Percentiles rank a stretch among this genome's conserved stretches.
Conservation (phyloP, 2,888 invertebrate genomes). For the Ophion costatus region DNA sequence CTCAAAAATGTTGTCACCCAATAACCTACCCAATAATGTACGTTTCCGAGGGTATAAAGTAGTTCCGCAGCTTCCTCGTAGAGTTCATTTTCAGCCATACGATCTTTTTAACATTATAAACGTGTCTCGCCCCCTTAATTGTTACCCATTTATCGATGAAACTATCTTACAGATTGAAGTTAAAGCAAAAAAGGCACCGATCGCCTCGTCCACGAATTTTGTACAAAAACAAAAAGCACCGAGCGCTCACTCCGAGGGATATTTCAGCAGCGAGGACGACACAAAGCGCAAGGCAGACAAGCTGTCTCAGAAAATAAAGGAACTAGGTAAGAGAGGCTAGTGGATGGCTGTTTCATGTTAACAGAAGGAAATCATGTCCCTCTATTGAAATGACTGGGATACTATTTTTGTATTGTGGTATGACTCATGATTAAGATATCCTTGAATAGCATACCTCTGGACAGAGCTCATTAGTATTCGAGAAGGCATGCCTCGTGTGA, state of each 20-base stretch:
- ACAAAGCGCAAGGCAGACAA: constrained; percentile 76
- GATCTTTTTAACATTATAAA: constrained; percentile 1
- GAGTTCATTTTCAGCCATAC: too few relatives aligned
- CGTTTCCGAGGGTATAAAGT: too few relatives aligned
- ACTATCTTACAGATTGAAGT: constrained; percentile 73
- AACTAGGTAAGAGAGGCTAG: constrained; percentile 71
- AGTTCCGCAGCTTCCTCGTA: too few relatives aligned
- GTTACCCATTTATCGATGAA: background rate
- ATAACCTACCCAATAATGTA: too few relatives aligned
- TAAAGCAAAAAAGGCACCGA: constrained; percentile 71
- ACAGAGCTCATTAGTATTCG: constrained; percentile 77
- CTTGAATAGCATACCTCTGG: constrained; percentile 64
- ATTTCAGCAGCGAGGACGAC: constrained; percentile 83
- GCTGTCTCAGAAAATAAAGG: constrained; percentile 76
- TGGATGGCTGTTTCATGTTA: background rate
- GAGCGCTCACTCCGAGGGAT: constrained; percentile 82
- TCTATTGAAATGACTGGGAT: constrained; percentile 48
- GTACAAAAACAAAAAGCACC: constrained; percentile 76
- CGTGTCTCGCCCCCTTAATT: background rate
- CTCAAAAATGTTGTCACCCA: too few relatives aligned
- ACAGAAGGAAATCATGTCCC: background rate
- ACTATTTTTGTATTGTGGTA: constrained; percentile 64
- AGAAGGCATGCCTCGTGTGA: constrained; percentile 67
- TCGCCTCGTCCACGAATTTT: constrained; percentile 71
- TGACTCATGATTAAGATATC: constrained; percentile 79